Percentiles rank a stretch among this genome's conserved stretches.
Evolutionary conservation across 1,140 invertebrate species (phyloP).

Genomic region (Melanaphis sacchari): DNA sequence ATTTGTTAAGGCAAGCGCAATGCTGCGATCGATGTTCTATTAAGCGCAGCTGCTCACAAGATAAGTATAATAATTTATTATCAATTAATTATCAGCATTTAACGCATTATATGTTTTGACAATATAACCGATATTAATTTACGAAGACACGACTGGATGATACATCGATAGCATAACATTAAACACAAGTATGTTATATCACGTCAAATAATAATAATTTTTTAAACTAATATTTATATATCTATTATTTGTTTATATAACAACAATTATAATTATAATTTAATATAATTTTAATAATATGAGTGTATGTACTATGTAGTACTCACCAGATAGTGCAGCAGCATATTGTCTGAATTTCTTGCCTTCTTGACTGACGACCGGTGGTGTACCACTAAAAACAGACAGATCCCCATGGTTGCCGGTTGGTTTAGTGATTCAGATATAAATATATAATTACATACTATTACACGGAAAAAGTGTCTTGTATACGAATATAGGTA

Average conservation of each 20-base stretch:
- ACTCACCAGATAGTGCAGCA: conserved; percentile 58
- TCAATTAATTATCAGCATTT: too few species aligned
- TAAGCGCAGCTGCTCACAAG: background rate
- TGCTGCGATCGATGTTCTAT: background rate
- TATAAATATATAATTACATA: too few species aligned
- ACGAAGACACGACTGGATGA: too few species aligned
- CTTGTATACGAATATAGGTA: too few species aligned
- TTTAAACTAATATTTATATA: too few species aligned
- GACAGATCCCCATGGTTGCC: conserved; percentile 58
- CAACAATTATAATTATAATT: background rate
- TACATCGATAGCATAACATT: too few species aligned
- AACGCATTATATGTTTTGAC: too few species aligned
- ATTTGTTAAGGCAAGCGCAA: too few species aligned
- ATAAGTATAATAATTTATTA: background rate
- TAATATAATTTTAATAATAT: background rate
- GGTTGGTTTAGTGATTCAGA: conserved; percentile 61
- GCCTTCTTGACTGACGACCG: conserved; percentile 57
- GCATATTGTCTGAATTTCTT: conserved; percentile 59
- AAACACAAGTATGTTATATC: too few species aligned
- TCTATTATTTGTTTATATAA: background rate
- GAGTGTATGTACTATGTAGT: background rate
- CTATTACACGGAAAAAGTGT: too few species aligned
- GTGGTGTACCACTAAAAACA: conserved; percentile 54
- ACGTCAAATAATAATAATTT: too few species aligned
- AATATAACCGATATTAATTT: too few species aligned